phyloP scores from a whole-genome alignment of 2,797 vertebrate genomes.

The Tarsius wallacei region DNA sequence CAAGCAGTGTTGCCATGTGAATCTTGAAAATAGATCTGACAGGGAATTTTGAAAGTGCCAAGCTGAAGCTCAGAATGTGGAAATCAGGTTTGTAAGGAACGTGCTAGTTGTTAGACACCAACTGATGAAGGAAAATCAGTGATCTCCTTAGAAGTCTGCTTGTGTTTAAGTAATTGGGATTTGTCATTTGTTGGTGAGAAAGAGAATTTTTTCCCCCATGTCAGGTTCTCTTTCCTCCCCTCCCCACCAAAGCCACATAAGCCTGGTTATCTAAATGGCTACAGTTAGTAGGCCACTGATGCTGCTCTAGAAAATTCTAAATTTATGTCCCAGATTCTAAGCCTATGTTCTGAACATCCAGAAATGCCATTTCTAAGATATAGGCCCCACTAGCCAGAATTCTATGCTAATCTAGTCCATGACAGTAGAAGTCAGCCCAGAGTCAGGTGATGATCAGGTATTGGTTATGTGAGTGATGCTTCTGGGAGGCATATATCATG shows the following conservation, averaged over 20 bases:
- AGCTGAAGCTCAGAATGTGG: background rate
- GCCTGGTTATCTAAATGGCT: background rate
- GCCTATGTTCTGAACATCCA: background rate
- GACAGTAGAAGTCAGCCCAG: background rate
- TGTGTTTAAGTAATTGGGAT: background rate
- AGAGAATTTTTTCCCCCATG: background rate
- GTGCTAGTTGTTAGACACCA: background rate
- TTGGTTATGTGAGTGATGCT: background rate
- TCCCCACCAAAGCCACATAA: background rate
- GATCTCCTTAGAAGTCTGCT: background rate
- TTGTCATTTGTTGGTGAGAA: background rate
- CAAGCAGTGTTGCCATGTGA: slow-evolving; percentile 45
- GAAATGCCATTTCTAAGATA: background rate
- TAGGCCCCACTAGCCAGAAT: background rate
- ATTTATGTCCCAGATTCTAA: background rate
- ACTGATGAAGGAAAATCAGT: background rate
- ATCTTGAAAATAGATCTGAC: slow-evolving; percentile 57
- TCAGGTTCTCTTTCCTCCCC: background rate
- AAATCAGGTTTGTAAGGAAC: background rate
- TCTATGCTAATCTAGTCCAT: background rate
- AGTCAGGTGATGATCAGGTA: background rate
- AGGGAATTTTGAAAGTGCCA: slow-evolving; percentile 54
- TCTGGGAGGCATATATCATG: background rate
- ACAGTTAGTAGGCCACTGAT: background rate
- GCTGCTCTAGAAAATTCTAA: slow-evolving; percentile 33